These are phyloP conservation scores for Cathartes aura DNA, from an alignment of 2,113 vertebrate genomes.

Conservation along the genomic window DNA sequence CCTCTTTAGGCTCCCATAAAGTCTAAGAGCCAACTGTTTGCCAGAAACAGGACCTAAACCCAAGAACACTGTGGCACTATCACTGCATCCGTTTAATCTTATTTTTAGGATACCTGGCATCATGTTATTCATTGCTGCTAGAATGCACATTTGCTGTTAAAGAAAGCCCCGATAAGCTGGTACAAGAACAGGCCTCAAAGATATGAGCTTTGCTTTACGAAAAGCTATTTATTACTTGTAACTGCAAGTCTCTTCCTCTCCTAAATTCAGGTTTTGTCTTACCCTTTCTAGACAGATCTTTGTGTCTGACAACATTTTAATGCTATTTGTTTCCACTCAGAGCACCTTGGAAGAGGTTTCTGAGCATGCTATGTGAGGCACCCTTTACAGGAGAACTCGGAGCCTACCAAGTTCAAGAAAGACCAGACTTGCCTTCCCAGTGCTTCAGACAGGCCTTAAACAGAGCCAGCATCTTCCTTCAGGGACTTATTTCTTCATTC, in stretches of 20 bases:
- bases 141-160: not conserved
- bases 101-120: not conserved
- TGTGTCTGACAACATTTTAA: not conserved
- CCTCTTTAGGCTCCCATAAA: not conserved
- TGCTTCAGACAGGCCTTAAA: not conserved
- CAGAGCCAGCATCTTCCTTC: not conserved
- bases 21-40: not conserved
- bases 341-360: not conserved
- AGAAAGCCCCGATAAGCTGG: not conserved
- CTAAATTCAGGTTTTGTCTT: not conserved
- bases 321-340: not conserved
- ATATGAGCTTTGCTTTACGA: not conserved
- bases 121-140: not conserved
- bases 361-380: not conserved
- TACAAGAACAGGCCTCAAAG: not conserved
- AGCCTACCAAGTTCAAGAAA: not conserved
- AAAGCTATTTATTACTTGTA: not conserved
- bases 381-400: not conserved
- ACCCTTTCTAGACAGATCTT: not conserved
- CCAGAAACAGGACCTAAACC: not conserved
- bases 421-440: not conserved
- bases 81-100: not conserved
- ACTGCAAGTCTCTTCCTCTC: not conserved
- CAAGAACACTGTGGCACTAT: not conserved
- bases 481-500: not conserved